phyloP scores from a whole-genome alignment of 2,797 vertebrate genomes.

The Dendrocincla tyrannina region DNA sequence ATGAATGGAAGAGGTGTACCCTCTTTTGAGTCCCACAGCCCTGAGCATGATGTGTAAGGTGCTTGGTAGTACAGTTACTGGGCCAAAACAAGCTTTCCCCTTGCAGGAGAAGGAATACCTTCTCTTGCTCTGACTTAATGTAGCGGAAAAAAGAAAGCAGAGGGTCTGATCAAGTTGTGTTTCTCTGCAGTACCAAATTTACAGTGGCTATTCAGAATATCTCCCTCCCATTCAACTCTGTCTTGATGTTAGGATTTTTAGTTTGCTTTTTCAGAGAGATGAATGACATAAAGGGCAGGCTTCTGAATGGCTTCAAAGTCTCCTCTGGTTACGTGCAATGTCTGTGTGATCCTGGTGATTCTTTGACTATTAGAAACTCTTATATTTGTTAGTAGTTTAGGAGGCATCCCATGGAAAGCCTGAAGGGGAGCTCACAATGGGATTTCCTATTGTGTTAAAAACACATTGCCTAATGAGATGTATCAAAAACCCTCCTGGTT shows the following conservation, averaged over 20 bases:
- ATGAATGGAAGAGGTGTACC: not conserved
- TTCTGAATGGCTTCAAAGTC: not conserved
- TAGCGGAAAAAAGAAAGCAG: not conserved
- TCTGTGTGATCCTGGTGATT: not conserved
- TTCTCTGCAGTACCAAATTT: not conserved
- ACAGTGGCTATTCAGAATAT: not conserved
- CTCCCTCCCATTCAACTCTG: not conserved
- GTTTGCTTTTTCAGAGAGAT: not conserved
- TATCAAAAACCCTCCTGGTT: not conserved
- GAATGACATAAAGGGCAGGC: not conserved
- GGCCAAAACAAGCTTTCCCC: not conserved
- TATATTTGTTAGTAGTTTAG: not conserved
- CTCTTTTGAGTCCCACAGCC: not conserved
- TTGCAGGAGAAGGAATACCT: not conserved
- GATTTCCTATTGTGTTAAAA: conserved; percentile 9
- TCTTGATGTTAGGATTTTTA: not conserved
- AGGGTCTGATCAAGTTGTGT: not conserved
- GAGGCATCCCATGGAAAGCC: not conserved
- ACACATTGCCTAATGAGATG: not conserved
- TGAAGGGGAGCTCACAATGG: not conserved
- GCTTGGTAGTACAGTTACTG: not conserved
- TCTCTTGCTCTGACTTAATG: not conserved
- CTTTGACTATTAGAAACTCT: not conserved
- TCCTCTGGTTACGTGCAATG: not conserved
- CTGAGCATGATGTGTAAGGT: not conserved